A percentile compares a stretch with the other conserved stretches of the same genome.
Evolutionary conservation across 2,888 invertebrate genomes (phyloP).

Genomic region (Philereme transversata): DNA sequence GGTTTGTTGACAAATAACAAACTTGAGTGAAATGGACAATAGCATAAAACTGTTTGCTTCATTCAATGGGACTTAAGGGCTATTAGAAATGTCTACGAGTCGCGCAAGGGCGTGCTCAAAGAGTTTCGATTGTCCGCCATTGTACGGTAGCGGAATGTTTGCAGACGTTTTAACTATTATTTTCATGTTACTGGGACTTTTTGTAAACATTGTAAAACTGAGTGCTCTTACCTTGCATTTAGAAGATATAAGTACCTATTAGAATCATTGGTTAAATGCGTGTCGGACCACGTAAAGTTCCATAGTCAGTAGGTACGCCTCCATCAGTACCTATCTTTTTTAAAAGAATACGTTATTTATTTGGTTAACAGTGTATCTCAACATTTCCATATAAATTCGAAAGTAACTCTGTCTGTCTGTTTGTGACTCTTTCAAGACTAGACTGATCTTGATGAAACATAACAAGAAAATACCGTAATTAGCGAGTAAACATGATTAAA

Average conservation of each 20-base stretch:
- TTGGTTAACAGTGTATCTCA: no score
- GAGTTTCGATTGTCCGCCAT: constrained; percentile 49
- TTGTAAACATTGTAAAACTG: constrained; percentile 4
- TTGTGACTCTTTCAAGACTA: no score
- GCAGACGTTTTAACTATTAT: constrained; percentile 36
- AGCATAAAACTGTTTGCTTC: constrained; percentile 78
- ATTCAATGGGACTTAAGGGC: constrained; percentile 73
- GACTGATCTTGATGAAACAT: no score
- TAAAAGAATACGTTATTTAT: no score
- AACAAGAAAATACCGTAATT: no score
- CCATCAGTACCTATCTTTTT: no score
- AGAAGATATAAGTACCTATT: constrained; percentile 9
- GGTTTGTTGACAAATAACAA: constrained; percentile 58
- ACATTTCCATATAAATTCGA: no score
- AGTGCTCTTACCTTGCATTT: background rate
- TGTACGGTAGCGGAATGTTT: constrained; percentile 43
- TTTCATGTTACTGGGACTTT: constrained; percentile 5
- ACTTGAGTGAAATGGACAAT: constrained; percentile 73
- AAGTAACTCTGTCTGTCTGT: no score
- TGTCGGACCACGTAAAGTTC: no score
- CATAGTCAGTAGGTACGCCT: no score
- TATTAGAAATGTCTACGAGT: constrained; percentile 78
- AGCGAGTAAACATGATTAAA: no score
- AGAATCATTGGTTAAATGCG: no score
- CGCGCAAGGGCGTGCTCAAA: constrained; percentile 50